Evolutionary conservation across 2,797 vertebrate genomes (phyloP).

Genomic region (Cetoscarus ocellatus): DNA sequence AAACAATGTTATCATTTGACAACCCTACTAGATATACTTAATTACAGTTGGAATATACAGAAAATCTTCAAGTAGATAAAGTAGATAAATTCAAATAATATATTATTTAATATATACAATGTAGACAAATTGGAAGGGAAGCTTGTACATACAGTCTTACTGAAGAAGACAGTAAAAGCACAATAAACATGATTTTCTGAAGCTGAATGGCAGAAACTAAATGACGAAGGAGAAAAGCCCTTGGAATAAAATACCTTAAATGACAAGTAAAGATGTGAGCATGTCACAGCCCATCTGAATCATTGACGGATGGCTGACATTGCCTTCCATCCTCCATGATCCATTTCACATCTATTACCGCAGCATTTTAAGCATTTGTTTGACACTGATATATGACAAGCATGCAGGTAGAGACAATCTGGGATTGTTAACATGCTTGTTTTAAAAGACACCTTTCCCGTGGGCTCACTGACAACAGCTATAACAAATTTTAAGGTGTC

Average conservation of each 20-base stretch:
- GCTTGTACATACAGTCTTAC: conserved; percentile 11
- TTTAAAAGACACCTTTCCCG: conserved; percentile 17
- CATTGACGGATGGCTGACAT: conserved; percentile 49
- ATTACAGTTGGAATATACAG: neutral
- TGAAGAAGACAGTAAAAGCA: neutral
- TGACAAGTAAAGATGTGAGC: conserved; percentile 39
- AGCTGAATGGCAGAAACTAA: conserved; percentile 10
- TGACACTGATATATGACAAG: conserved; percentile 38
- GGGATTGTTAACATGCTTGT: conserved; percentile 15
- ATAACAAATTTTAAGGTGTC: conserved; percentile 30
- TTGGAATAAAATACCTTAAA: conserved; percentile 21
- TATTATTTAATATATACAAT: no score
- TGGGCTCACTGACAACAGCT: conserved; percentile 14
- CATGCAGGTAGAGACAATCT: conserved; percentile 11
- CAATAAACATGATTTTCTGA: neutral
- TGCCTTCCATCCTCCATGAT: conserved; percentile 36
- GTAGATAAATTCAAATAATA: no score
- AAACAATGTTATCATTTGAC: no score
- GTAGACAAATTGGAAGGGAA: neutral
- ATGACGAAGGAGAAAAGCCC: conserved; percentile 17
- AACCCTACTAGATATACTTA: neutral
- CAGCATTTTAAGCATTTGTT: conserved; percentile 34
- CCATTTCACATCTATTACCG: conserved; percentile 57
- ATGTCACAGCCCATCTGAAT: conserved; percentile 35
- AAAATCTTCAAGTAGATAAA: neutral